Percentiles rank a stretch among this genome's conserved stretches.
These are phyloP conservation scores for Aromia moschata DNA, from an alignment of 2,888 invertebrate genomes.

Conservation along the genomic window DNA sequence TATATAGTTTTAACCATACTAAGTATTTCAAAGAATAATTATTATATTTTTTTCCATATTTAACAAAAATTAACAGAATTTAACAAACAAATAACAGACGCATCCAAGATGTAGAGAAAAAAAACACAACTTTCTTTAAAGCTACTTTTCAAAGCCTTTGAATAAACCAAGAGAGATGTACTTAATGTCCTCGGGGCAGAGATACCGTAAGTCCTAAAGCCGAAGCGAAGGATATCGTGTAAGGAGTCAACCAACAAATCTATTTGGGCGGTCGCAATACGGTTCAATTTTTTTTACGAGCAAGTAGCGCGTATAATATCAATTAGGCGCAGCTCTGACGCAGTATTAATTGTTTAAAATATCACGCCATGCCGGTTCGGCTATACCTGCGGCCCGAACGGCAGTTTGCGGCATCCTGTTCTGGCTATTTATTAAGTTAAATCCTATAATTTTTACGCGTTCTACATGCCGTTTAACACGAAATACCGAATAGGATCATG, in stretches of 20 bases:
- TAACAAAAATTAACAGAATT: no score
- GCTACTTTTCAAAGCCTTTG: no score
- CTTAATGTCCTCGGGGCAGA: not conserved
- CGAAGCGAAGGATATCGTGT: conserved; percentile 15
- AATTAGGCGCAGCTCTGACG: conserved; percentile 33
- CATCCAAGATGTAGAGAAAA: no score
- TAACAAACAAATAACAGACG: no score
- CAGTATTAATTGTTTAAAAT: conserved; percentile 38
- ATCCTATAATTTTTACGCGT: conserved; percentile 37
- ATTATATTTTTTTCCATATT: no score
- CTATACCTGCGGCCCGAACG: conserved; percentile 32
- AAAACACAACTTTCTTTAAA: no score
- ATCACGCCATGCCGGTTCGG: conserved; percentile 29
- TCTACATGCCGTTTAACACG: conserved; percentile 30
- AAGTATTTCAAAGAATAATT: no score
- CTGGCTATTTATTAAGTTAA: conserved; percentile 28
- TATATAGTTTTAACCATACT: no score
- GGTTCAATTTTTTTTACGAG: conserved; percentile 17
- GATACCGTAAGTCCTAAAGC: not conserved
- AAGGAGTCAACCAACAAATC: conserved; percentile 14
- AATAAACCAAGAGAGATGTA: no score
- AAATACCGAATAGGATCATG: conserved; percentile 20
- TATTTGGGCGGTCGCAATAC: conserved; percentile 20
- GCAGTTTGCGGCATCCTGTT: conserved; percentile 33
- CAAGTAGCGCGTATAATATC: conserved; percentile 33